A percentile compares a stretch with the other conserved stretches of the same genome.
These are phyloP conservation scores for Sycophaga agraensis DNA, from an alignment of 1,140 invertebrate species.

Conservation along the genomic window DNA sequence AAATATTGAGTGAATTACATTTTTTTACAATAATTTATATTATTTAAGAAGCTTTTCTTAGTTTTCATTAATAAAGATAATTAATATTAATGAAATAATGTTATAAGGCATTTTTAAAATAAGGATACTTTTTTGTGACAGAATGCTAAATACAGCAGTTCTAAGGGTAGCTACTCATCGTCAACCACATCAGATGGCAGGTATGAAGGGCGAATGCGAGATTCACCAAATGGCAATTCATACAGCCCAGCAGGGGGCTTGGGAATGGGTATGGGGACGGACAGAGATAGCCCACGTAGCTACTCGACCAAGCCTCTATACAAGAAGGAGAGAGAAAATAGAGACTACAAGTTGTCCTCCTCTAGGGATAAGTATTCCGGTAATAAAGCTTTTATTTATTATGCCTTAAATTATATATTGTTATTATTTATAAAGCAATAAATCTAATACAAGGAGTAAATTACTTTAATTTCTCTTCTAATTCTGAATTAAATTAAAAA, in stretches of 20 bases:
- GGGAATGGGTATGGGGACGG: constrained; percentile 62
- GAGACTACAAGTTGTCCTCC: constrained; percentile 78
- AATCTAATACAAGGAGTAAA: too few relatives aligned
- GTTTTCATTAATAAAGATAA: too few relatives aligned
- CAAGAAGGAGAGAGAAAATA: constrained; percentile 90
- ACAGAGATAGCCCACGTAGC: constrained; percentile 65
- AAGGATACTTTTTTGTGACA: constrained; percentile 52
- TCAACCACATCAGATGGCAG: constrained; percentile 57
- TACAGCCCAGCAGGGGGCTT: constrained; percentile 67
- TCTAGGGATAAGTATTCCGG: constrained; percentile 83
- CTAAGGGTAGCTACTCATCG: constrained; percentile 66
- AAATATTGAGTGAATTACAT: too few relatives aligned
- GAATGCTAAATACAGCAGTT: constrained; percentile 76
- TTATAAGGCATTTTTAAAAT: too few relatives aligned
- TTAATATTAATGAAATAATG: too few relatives aligned
- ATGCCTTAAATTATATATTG: too few relatives aligned
- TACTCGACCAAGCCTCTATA: constrained; percentile 79
- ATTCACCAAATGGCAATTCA: constrained; percentile 73
- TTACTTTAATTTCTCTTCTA: too few relatives aligned
- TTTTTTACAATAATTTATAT: too few relatives aligned
- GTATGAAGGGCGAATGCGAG: constrained; percentile 66
- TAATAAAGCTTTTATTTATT: too few relatives aligned
- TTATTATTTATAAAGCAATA: too few relatives aligned
- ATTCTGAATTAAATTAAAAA: too few relatives aligned
- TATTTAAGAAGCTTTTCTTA: too few relatives aligned